A percentile compares a stretch with the other conserved stretches of the same genome.
Conservation (phyloP, 2,113 vertebrate genomes). For the Hippocampus barbouri region DNA sequence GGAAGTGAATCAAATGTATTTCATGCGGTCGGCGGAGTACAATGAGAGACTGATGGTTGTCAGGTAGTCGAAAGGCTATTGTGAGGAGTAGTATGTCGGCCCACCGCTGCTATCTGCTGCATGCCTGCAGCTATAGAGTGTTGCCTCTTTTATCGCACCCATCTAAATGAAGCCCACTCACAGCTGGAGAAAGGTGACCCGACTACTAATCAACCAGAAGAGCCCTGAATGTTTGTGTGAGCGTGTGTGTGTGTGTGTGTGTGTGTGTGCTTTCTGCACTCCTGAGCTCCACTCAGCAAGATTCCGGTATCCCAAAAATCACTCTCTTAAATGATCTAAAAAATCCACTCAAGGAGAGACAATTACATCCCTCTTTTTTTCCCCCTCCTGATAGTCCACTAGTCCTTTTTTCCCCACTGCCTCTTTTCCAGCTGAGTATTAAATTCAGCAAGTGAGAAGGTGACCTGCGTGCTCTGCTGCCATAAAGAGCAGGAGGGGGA, state of each 20-base stretch:
- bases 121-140: constrained; percentile 54
- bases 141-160: constrained; percentile 62
- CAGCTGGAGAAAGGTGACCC: constrained; percentile 72
- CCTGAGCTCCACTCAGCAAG: constrained; percentile 40
- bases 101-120: constrained; percentile 43
- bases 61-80: constrained; percentile 24
- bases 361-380: constrained; percentile 48
- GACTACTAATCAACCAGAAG: constrained; percentile 67
- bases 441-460: constrained; percentile 77
- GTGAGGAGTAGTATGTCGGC: constrained; percentile 19
- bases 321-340: constrained; percentile 54
- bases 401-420: constrained; percentile 28
- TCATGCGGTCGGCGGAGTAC: constrained; percentile 17
- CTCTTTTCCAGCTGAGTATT: constrained; percentile 69
- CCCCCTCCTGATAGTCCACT: constrained; percentile 36
- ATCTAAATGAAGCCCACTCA: constrained; percentile 66
- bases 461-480: constrained; percentile 72
- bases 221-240: constrained; percentile 26
- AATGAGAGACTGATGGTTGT: constrained; percentile 18
- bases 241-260: constrained; percentile 14
- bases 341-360: constrained; percentile 53
- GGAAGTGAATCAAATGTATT: constrained; percentile 6
- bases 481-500: constrained; percentile 61
- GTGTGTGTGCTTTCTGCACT: not conserved
- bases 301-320: constrained; percentile 42